Conservation (phyloP, 2,797 vertebrate species). For the Gymnoscopelus braueri region DNA sequence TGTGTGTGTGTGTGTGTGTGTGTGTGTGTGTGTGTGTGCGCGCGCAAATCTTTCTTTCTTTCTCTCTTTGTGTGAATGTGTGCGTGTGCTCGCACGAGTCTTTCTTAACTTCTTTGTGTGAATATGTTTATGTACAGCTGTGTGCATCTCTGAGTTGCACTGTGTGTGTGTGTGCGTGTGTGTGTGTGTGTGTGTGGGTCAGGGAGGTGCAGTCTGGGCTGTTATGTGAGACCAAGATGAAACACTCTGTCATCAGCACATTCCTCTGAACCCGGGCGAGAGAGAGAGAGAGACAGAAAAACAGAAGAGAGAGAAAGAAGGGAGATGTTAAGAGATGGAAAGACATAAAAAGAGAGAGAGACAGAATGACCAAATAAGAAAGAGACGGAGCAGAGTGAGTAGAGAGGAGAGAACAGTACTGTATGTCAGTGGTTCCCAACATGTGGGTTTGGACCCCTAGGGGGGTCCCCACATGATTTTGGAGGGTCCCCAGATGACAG, state of each 20-base stretch:
- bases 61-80: conserved; percentile 29
- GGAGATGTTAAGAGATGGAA: background rate
- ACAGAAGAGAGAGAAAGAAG: conserved; percentile 12
- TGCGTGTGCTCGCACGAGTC: background rate
- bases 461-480: no score
- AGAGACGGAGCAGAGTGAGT: background rate
- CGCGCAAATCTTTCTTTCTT: no score
- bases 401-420: background rate
- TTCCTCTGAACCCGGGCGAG: conserved; percentile 70
- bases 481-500: no score
- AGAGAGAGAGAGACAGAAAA: background rate
- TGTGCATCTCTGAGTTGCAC: no score
- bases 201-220: conserved; percentile 76
- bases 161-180: background rate
- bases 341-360: conserved; percentile 1
- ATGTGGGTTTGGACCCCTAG: no score
- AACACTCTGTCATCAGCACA: conserved; percentile 81
- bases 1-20: no score
- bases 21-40: no score
- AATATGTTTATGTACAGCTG: background rate
- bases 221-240: conserved; percentile 77
- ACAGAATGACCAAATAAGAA: conserved; percentile 21
- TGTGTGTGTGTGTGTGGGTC: conserved; percentile 58
- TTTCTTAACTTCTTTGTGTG: no score
- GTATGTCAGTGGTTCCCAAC: no score